Evolutionary conservation across 2,888 invertebrate genomes (phyloP).

Genomic region (Artemia sp.): DNA sequence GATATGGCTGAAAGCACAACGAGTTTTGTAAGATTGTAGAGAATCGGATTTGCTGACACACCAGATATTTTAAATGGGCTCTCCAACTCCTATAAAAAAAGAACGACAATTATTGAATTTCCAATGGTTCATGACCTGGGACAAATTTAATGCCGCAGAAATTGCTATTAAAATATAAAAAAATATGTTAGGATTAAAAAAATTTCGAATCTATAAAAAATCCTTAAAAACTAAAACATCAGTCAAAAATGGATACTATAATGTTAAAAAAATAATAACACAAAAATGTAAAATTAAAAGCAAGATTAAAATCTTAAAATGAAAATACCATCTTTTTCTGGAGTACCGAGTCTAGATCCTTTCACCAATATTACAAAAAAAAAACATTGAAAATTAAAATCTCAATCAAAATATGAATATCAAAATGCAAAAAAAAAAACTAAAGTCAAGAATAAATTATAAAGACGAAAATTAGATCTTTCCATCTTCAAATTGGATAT

Average conservation of each 20-base stretch:
- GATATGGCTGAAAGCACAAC: constrained; percentile 86
- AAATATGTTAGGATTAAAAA: background rate
- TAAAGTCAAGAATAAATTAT: too few species aligned
- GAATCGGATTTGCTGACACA: constrained; percentile 81
- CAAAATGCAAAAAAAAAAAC: too few species aligned
- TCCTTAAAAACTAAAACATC: background rate
- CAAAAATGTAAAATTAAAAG: background rate
- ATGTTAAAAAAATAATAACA: background rate
- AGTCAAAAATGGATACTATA: background rate
- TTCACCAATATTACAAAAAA: too few species aligned
- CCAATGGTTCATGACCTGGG: background rate
- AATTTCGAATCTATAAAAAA: background rate
- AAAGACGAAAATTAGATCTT: too few species aligned
- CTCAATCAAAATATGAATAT: too few species aligned
- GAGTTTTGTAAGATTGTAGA: constrained; percentile 88
- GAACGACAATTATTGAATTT: constrained; percentile 17
- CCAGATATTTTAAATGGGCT: constrained; percentile 93
- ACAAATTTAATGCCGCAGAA: constrained; percentile 2
- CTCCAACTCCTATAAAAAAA: constrained; percentile 61
- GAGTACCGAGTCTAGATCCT: too few species aligned
- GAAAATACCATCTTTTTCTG: too few species aligned
- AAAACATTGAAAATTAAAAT: too few species aligned
- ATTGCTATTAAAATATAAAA: constrained; percentile 7
- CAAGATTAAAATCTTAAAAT: background rate
- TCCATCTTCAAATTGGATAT: too few species aligned